Conservation (phyloP, 2,113 vertebrate genomes). For the Nibea coibor region DNA sequence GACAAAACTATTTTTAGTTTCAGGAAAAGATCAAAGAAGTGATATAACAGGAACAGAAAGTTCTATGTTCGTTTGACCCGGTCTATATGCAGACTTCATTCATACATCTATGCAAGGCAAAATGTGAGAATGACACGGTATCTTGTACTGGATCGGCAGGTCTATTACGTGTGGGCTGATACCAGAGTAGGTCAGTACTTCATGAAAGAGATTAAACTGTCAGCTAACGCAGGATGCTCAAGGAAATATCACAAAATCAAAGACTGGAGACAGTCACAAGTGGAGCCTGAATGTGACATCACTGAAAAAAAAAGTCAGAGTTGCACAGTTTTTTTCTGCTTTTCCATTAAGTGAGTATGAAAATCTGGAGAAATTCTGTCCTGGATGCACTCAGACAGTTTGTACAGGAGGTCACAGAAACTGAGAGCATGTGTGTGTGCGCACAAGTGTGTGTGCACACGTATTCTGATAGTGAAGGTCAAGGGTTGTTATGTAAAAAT, state of each 20-base stretch:
- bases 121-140: too few relatives aligned
- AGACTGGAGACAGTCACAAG: neutral
- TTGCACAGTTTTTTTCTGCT: neutral
- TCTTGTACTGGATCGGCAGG: too few relatives aligned
- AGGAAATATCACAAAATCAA: neutral
- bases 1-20: too few relatives aligned
- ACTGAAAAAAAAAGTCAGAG: neutral
- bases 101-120: too few relatives aligned
- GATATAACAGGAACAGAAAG: too few relatives aligned
- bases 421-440: neutral
- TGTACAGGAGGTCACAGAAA: neutral
- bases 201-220: too few relatives aligned
- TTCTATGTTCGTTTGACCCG: too few relatives aligned
- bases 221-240: too few relatives aligned
- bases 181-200: too few relatives aligned
- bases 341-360: neutral
- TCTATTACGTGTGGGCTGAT: too few relatives aligned
- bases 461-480: slow-evolving; percentile 27
- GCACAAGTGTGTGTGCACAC: neutral
- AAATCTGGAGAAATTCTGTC: neutral
- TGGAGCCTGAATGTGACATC: neutral
- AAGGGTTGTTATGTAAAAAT: slow-evolving; percentile 24
- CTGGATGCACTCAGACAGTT: neutral
- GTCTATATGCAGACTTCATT: too few relatives aligned
- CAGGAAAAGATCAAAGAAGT: too few relatives aligned